Evolutionary conservation across 2,888 invertebrate genomes (phyloP), one percentile per base, ranked within the genome.

Genomic region (Bursaphelenchus okinawaensis): DNA sequence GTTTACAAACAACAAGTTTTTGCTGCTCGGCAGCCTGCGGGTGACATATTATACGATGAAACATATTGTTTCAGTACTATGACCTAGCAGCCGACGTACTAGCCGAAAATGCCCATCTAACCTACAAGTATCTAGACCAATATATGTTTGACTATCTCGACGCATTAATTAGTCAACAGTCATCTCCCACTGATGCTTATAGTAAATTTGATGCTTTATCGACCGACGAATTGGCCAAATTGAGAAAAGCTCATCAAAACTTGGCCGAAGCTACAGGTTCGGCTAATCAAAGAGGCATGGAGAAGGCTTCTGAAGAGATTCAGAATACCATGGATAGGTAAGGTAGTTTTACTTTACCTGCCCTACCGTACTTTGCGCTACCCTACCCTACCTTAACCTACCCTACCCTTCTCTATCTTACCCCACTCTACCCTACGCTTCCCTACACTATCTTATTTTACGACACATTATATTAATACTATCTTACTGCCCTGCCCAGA

Each of bases 81-180:
- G 96, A 98, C 83, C 86, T 96, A 67, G 96, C 96, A 9, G 98
- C 98, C 0, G 98, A 98, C 85, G 91, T 98, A 40, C 84, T 98
- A 69, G 96, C 96, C 7, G 96, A 96, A 85, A 94, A 96, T 84
- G 91, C 93, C 7, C 92, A 95, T 82, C 88, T 95, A 63, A 95
- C 94, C 0, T 93, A 92, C 79, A 94, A 94, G 84, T 93, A 91
- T 84, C 85, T 96, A 62, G 91, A 92, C 7, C 90, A 91, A 68
- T 77, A 74, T 57, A 68, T 73, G 51, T 81, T 70, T 63, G 93
- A 94, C 82, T 93, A 95, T 80, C 84, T 98, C 82, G 96, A 98
- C 83, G 94, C 96, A 0, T 86, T 96, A 55, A 96, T 98, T 77
- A 94, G 93, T 0, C 91, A 93, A 77, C 95, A 96, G 86, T 93